A percentile compares a stretch with the other conserved stretches of the same genome.
These are phyloP conservation scores for Ptycholaimellus sp. DNA, from an alignment of 2,888 invertebrate genomes.

Conservation along the genomic window DNA sequence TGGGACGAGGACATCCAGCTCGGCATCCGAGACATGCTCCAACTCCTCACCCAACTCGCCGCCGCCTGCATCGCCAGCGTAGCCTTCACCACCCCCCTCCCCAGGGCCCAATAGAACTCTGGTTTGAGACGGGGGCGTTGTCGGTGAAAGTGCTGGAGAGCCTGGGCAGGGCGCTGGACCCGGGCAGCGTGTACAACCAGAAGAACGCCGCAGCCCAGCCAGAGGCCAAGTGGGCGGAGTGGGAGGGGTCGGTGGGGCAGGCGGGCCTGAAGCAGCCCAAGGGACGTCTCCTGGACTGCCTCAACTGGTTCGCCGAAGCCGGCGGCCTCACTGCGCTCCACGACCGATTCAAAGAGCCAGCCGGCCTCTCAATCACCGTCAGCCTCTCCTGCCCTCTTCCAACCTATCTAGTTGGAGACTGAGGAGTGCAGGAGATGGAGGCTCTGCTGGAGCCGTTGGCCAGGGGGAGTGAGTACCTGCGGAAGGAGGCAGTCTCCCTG, in stretches of 20 bases:
- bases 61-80: constrained; percentile 26
- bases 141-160: constrained; percentile 28
- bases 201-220: no score
- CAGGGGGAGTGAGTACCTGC: constrained; percentile 28
- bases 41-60: constrained; percentile 29
- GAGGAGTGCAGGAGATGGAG: constrained; percentile 29
- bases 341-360: constrained; percentile 3
- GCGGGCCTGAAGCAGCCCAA: no score
- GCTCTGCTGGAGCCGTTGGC: constrained; percentile 29
- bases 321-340: constrained; percentile 23
- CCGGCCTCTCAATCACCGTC: no score
- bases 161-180: constrained; percentile 28
- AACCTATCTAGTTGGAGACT: no score
- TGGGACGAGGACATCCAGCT: constrained; percentile 33
- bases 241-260: no score
- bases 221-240: no score
- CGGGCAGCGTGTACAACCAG: constrained; percentile 29
- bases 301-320: constrained; percentile 31
- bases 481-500: constrained; percentile 23
- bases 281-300: constrained; percentile 31
- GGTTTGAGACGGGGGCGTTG: no score
- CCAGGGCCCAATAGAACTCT: no score
- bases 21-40: constrained; percentile 32
- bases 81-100: constrained; percentile 25
- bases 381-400: no score